A percentile compares a stretch with the other conserved stretches of the same genome.
These are phyloP conservation scores for Pogonognathellus flavescens DNA, from an alignment of 1,140 invertebrate species.

Conservation along the genomic window DNA sequence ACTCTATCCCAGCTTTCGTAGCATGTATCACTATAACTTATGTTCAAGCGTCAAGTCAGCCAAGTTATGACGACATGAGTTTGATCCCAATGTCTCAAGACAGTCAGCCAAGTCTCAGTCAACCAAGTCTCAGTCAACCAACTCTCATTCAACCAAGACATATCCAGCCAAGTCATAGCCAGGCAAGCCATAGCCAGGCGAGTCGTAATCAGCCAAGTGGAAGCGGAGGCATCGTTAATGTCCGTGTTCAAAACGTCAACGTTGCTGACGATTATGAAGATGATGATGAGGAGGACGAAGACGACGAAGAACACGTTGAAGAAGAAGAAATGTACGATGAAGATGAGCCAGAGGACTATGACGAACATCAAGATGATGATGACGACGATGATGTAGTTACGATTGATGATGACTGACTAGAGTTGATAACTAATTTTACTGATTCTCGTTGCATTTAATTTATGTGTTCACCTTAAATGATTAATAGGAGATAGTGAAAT, in stretches of 20 bases:
- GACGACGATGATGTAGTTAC: constrained; percentile 48
- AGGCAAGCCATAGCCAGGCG: no score
- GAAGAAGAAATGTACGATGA: constrained; percentile 37
- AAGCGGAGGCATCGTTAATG: constrained; percentile 1
- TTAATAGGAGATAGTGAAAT: no score
- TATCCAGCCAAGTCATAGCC: no score
- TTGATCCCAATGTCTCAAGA: constrained; percentile 23
- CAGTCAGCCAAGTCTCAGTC: neutral
- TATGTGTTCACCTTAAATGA: no score
- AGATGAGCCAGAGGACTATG: constrained; percentile 33
- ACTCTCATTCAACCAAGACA: no score
- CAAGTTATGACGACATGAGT: constrained; percentile 33
- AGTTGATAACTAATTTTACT: no score
- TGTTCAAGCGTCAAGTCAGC: constrained; percentile 48
- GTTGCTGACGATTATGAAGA: neutral
- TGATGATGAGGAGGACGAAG: constrained; percentile 41
- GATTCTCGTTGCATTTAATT: no score
- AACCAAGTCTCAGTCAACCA: neutral
- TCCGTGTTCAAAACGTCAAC: constrained; percentile 13
- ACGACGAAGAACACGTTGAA: constrained; percentile 42
- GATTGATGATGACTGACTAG: constrained; percentile 13
- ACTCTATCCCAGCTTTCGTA: constrained; percentile 62
- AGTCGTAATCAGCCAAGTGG: no score
- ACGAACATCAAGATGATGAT: constrained; percentile 56
- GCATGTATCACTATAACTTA: constrained; percentile 63